These are phyloP conservation scores for Molossus molossus DNA, from an alignment of 2,797 vertebrate species.

Conservation along the genomic window DNA sequence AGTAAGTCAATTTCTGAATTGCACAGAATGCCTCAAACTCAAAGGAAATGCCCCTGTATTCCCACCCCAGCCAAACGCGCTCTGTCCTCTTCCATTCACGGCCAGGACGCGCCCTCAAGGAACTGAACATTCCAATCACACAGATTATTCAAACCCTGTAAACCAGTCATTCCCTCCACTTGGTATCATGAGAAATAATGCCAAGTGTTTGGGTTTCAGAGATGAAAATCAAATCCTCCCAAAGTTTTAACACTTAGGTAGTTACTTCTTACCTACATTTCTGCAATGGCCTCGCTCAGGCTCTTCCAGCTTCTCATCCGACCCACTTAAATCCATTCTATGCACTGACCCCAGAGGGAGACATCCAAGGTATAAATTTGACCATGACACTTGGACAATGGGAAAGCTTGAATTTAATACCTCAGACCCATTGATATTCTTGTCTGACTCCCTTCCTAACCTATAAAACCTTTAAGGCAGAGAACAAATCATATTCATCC, in stretches of 20 bases:
- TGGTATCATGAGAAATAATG: slow-evolving; percentile 35
- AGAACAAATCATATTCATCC: slow-evolving; percentile 11
- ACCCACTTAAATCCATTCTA: not conserved
- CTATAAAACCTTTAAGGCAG: slow-evolving; percentile 23
- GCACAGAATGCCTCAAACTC: not conserved
- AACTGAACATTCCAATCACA: not conserved
- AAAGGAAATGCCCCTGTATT: not conserved
- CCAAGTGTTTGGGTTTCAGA: not conserved
- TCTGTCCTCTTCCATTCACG: not conserved
- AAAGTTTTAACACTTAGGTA: not conserved
- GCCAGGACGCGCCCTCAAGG: not conserved
- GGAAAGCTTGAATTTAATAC: not conserved
- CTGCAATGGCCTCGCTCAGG: not conserved
- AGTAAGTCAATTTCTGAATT: not conserved
- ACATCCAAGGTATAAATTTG: not conserved
- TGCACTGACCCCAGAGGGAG: not conserved
- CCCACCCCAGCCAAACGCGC: not conserved
- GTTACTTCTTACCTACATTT: not conserved
- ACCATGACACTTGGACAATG: not conserved
- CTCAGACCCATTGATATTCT: not conserved
- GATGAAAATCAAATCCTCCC: not conserved
- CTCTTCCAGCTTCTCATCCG: not conserved
- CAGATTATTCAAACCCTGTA: not conserved
- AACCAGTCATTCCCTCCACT: not conserved
- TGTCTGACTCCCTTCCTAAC: not conserved